A percentile compares a stretch with the other conserved stretches of the same genome.
phyloP scores from a whole-genome alignment of 2,113 vertebrate species.

The Corynorhinus townsendii region DNA sequence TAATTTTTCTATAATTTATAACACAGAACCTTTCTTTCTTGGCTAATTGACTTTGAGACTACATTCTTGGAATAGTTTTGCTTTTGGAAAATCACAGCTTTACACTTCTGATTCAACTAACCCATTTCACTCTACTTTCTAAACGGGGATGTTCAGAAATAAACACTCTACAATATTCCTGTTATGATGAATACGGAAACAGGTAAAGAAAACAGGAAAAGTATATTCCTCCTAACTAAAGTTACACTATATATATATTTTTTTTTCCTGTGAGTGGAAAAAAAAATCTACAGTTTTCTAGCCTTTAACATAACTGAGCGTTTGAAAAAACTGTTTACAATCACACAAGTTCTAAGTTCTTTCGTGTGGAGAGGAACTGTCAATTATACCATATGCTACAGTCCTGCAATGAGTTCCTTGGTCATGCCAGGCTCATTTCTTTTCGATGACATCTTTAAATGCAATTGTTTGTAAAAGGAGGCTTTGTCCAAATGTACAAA shows the following conservation, averaged over 20 bases:
- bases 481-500: neutral
- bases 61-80: neutral
- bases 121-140: neutral
- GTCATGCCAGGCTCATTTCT: neutral
- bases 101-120: neutral
- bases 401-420: too few species aligned
- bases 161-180: too few species aligned
- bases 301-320: neutral
- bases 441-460: neutral
- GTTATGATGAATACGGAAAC: neutral
- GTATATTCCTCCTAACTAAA: neutral
- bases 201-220: accelerated
- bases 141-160: neutral
- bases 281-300: neutral
- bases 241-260: too few species aligned
- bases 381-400: too few species aligned
- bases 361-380: neutral
- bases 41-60: neutral
- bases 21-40: neutral
- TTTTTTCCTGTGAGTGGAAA: neutral
- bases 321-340: neutral
- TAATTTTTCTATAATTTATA: neutral
- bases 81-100: neutral
- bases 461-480: neutral
- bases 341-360: neutral